phyloP scores from a whole-genome alignment of 2,113 vertebrate genomes.

The Psammodynastes pulverulentus region DNA sequence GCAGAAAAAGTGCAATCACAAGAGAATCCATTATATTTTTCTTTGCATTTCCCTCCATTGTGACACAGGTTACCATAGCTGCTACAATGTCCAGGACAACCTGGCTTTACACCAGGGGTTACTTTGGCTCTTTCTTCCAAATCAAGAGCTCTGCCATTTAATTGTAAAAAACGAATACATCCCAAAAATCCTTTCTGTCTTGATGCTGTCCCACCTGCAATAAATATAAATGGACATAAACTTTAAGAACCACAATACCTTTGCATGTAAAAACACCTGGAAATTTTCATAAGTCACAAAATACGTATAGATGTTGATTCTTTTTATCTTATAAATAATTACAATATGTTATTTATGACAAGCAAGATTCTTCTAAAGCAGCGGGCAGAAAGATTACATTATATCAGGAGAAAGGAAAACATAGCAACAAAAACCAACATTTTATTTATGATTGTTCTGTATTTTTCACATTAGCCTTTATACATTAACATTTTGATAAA shows the following conservation, averaged over 20 bases:
- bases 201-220: conserved; percentile 90
- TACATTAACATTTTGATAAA: background rate
- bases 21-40: conserved; percentile 81
- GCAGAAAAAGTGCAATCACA: conserved; percentile 86
- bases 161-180: conserved; percentile 86
- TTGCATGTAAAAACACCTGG: background rate
- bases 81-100: conserved; percentile 90
- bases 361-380: background rate
- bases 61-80: conserved; percentile 88
- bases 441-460: background rate
- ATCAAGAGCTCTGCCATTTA: conserved; percentile 86
- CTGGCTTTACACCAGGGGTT: conserved; percentile 86
- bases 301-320: background rate
- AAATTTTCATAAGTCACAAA: conserved; percentile 1
- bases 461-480: background rate
- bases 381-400: background rate
- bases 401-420: background rate
- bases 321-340: conserved; percentile 17
- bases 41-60: conserved; percentile 82
- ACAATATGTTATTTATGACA: background rate
- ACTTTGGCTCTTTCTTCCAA: conserved; percentile 86
- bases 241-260: conserved; percentile 6
- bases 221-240: conserved; percentile 36
- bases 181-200: conserved; percentile 90
- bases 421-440: background rate